Conservation (phyloP, 2,888 invertebrate species). For the Globia sparganii region DNA sequence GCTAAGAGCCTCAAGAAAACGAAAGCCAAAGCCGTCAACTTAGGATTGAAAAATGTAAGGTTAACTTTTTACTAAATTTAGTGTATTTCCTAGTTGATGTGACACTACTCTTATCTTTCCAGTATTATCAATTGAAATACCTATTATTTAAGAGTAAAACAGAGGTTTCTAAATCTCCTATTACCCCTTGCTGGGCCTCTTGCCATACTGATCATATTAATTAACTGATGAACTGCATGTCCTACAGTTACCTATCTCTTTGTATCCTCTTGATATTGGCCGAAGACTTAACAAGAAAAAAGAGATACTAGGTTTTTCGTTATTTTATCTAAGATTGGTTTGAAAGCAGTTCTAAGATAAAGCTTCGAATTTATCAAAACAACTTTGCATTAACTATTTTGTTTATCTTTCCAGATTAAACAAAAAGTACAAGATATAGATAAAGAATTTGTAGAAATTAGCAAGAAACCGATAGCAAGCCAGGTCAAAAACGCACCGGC, state of each 20-base stretch:
- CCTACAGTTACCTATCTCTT: background rate
- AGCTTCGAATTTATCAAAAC: background rate
- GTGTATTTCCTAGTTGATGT: background rate
- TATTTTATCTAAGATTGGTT: background rate
- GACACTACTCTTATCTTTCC: background rate
- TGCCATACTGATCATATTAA: no score
- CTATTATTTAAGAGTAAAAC: background rate
- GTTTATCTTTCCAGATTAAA: slow-evolving; percentile 80
- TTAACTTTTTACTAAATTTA: slow-evolving; percentile 5
- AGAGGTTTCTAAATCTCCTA: background rate
- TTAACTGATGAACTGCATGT: background rate
- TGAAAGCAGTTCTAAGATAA: no score
- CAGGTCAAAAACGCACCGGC: slow-evolving; percentile 62
- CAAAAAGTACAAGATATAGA: slow-evolving; percentile 86
- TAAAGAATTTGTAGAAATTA: slow-evolving; percentile 83
- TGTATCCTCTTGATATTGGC: background rate
- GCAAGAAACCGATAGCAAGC: slow-evolving; percentile 74
- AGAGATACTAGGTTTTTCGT: background rate
- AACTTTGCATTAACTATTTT: background rate
- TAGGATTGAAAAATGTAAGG: slow-evolving; percentile 87
- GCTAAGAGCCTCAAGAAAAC: slow-evolving; percentile 88
- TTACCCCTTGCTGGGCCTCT: background rate
- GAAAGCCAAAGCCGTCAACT: slow-evolving; percentile 85
- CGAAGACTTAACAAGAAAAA: background rate
- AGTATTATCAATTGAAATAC: background rate